Evolutionary conservation across 2,113 vertebrate genomes (phyloP).

Genomic region (Podiceps cristatus): DNA sequence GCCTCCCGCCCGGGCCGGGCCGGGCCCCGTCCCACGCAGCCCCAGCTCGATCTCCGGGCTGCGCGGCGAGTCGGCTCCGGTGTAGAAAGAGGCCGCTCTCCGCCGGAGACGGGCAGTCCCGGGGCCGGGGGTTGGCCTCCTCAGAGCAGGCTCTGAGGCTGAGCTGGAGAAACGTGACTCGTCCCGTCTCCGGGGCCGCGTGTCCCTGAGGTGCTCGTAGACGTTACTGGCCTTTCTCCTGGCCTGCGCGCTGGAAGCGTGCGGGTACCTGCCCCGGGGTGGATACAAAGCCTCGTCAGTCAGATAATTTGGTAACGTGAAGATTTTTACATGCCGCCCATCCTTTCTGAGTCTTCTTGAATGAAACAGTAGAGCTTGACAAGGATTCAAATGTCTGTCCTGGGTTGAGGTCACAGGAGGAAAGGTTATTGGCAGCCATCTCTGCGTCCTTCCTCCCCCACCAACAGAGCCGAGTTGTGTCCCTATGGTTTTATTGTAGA

Average conservation of each 20-base stretch:
- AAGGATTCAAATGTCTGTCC: neutral
- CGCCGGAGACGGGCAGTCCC: neutral
- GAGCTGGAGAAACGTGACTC: neutral
- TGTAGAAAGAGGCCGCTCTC: neutral
- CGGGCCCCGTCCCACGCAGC: neutral
- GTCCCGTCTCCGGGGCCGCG: neutral
- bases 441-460: neutral
- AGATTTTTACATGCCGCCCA: rapidly evolving
- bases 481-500: neutral
- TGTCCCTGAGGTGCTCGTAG: neutral
- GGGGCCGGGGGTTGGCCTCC: neutral
- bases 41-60: neutral
- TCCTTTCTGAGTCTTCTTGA: neutral
- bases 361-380: neutral
- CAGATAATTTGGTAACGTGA: rapidly evolving
- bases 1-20: neutral
- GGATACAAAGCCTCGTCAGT: neutral
- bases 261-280: neutral
- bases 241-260: neutral
- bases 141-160: neutral
- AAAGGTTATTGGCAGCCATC: neutral
- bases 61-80: too few species aligned
- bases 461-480: neutral
- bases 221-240: neutral
- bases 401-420: neutral